These are phyloP conservation scores for Caradrina clavipalpis DNA, from an alignment of 2,888 invertebrate genomes.

Conservation along the genomic window DNA sequence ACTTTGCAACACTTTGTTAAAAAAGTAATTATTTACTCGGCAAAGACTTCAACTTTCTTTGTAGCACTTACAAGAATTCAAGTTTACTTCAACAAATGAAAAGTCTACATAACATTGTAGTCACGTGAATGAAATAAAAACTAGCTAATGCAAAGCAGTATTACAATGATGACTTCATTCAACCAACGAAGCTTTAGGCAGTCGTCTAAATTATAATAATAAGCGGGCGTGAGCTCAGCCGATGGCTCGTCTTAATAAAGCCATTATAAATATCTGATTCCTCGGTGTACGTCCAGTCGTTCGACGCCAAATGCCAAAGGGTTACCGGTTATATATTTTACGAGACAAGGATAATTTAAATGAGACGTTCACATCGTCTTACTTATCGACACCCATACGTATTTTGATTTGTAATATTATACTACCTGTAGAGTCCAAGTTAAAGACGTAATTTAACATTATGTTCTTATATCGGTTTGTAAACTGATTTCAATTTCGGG, in stretches of 20 bases:
- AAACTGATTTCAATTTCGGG: constrained; percentile 51
- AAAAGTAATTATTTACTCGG: constrained; percentile 61
- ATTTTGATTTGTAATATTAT: constrained; percentile 65
- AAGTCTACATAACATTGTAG: constrained; percentile 35
- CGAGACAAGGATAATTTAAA: constrained; percentile 74
- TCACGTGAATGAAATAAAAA: constrained; percentile 51
- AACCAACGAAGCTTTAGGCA: constrained; percentile 85
- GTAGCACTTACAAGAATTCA: constrained; percentile 30
- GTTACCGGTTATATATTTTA: constrained; percentile 79
- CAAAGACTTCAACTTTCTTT: constrained; percentile 43
- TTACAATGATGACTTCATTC: constrained; percentile 87
- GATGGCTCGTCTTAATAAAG: constrained; percentile 89
- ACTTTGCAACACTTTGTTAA: constrained; percentile 69
- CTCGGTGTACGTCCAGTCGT: constrained; percentile 79
- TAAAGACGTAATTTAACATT: constrained; percentile 24
- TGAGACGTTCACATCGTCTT: constrained; percentile 68
- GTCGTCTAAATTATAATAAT: constrained; percentile 91
- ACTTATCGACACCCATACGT: constrained; percentile 65
- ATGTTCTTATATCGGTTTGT: constrained; percentile 44
- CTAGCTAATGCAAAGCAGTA: constrained; percentile 60
- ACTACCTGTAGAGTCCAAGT: constrained; percentile 37
- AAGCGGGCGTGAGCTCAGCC: constrained; percentile 88
- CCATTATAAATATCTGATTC: constrained; percentile 90
- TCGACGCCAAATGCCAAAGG: constrained; percentile 84
- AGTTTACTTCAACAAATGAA: constrained; percentile 40